Evolutionary conservation across 2,888 invertebrate species (phyloP).

Genomic region (Cylindroiulus punctatus): DNA sequence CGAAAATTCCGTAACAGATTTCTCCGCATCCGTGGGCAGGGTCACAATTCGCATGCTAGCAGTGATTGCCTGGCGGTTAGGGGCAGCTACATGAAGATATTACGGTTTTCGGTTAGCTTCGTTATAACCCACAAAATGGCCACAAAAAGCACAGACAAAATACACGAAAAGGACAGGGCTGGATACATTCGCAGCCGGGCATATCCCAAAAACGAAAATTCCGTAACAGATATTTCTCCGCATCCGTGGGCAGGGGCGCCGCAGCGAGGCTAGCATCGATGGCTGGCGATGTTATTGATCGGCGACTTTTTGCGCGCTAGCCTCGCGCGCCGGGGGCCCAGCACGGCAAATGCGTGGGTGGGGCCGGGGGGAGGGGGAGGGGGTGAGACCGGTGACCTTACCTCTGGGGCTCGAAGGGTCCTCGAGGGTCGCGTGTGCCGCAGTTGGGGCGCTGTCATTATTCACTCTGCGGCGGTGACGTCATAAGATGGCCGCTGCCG

Average conservation of each 20-base stretch:
- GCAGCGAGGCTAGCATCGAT: not conserved
- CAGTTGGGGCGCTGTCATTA: not conserved
- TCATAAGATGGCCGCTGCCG: slow-evolving; percentile 19
- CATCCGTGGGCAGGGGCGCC: no score
- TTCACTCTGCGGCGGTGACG: slow-evolving; percentile 42
- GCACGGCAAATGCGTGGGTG: not conserved
- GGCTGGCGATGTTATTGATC: not conserved
- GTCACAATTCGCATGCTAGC: no score
- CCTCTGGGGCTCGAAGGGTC: slow-evolving; percentile 1
- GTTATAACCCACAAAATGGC: no score
- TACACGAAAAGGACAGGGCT: no score
- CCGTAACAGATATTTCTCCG: no score
- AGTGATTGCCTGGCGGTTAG: no score
- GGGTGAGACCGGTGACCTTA: not conserved
- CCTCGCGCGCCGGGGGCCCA: not conserved
- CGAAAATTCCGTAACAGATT: no score
- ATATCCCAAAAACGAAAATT: not conserved
- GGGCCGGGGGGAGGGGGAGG: not conserved
- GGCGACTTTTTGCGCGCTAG: not conserved
- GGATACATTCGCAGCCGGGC: no score
- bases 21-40: no score
- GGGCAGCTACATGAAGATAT: no score
- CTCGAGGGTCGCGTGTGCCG: not conserved
- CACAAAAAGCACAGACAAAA: no score
- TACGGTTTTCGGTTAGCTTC: no score